A percentile compares a stretch with the other conserved stretches of the same genome.
Evolutionary conservation across 2,888 invertebrate species (phyloP).

Genomic region (Drosophila stalkeri): DNA sequence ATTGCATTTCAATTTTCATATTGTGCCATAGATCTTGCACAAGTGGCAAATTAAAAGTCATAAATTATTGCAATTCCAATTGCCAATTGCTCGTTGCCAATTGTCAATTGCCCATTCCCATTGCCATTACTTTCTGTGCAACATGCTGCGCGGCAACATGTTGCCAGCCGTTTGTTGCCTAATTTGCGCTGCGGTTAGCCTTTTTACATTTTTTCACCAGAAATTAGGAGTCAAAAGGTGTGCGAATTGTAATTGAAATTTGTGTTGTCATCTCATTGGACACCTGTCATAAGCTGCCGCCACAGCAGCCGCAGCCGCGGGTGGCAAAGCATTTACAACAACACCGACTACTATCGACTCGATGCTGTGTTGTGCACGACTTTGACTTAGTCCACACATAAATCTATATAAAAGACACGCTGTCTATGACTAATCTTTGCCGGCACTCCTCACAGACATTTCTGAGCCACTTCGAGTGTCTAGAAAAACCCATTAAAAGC

Average conservation of each 20-base stretch:
- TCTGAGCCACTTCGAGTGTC: background rate
- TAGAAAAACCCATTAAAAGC: conserved; percentile 12
- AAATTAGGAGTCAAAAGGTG: conserved; percentile 72
- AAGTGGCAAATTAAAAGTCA: conserved; percentile 81
- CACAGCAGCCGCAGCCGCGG: conserved; percentile 40
- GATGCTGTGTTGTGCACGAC: conserved; percentile 5
- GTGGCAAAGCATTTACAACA: conserved; percentile 25
- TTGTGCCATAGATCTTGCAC: conserved; percentile 71
- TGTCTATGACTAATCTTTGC: background rate
- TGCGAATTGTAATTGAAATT: conserved; percentile 53
- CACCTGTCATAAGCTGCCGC: conserved; percentile 44
- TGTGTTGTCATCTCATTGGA: conserved; percentile 56
- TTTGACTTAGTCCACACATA: conserved; percentile 8
- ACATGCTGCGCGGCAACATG: conserved; percentile 62
- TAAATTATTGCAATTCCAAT: conserved; percentile 68
- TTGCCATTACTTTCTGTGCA: conserved; percentile 28
- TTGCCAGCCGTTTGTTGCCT: conserved; percentile 62
- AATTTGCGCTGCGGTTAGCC: conserved; percentile 56
- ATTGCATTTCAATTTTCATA: conserved; percentile 79
- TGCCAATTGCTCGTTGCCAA: conserved; percentile 23
- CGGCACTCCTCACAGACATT: conserved; percentile 5
- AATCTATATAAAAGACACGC: background rate
- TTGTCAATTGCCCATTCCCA: conserved; percentile 19
- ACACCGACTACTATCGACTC: too few species aligned
- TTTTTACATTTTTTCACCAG: background rate